Conservation (phyloP, 2,113 vertebrate genomes). For the Trochalopteron elliotii region DNA sequence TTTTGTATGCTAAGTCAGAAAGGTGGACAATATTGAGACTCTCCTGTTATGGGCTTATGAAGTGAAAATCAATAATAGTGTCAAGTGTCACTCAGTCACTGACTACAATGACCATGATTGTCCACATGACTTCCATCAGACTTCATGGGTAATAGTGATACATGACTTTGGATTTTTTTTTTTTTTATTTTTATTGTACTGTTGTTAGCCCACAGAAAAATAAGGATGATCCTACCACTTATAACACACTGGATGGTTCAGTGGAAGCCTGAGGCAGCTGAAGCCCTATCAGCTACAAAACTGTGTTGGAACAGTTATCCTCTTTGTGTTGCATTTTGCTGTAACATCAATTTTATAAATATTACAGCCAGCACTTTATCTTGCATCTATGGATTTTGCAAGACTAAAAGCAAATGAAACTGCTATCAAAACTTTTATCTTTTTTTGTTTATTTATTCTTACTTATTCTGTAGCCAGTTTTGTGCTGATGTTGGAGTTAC, state of each 20-base stretch:
- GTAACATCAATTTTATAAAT: conserved; percentile 57
- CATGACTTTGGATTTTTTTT: neutral
- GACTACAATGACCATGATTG: neutral
- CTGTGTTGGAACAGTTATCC: conserved; percentile 10
- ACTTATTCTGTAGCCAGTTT: neutral
- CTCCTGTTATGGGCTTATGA: neutral
- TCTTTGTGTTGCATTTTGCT: conserved; percentile 39
- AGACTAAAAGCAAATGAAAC: conserved; percentile 20
- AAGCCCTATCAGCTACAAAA: neutral
- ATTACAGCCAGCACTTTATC: conserved; percentile 35
- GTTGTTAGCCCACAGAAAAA: neutral
- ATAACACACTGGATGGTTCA: neutral
- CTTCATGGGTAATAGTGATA: neutral
- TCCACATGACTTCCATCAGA: neutral
- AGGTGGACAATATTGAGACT: neutral
- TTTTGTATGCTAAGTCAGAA: neutral
- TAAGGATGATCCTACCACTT: neutral
- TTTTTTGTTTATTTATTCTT: neutral
- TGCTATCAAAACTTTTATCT: neutral
- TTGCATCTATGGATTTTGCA: conserved; percentile 39
- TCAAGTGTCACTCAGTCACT: neutral
- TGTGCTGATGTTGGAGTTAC: neutral
- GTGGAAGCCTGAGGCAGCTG: neutral
- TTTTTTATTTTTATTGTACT: neutral
- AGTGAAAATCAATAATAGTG: neutral